Evolutionary conservation across 2,113 vertebrate genomes (phyloP).

Genomic region (Rhinichthys klamathensis): DNA sequence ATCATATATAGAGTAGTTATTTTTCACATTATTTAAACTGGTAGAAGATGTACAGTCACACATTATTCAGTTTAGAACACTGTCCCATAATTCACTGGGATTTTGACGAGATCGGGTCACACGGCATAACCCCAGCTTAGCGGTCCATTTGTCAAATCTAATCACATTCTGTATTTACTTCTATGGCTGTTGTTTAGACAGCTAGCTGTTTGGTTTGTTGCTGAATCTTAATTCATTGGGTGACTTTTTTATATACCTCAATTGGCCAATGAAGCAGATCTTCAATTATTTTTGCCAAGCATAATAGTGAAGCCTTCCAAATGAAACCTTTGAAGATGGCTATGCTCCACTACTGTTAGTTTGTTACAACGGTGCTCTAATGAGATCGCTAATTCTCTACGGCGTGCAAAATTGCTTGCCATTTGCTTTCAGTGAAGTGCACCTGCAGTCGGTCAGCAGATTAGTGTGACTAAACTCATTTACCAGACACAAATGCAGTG

Average conservation of each 20-base stretch:
- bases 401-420: not conserved
- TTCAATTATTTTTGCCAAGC: constrained; percentile 36
- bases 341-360: constrained; percentile 23
- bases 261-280: constrained; percentile 1
- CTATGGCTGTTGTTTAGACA: constrained; percentile 11
- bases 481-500: not conserved
- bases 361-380: constrained; percentile 12
- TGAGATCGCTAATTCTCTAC: constrained; percentile 32
- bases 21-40: not conserved
- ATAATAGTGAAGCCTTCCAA: constrained; percentile 30
- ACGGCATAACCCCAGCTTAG: constrained; percentile 6
- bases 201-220: not conserved
- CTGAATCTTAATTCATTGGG: not conserved
- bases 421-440: not conserved
- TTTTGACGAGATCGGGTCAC: not conserved
- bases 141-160: constrained; percentile 30
- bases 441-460: constrained; percentile 17
- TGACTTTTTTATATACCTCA: not conserved
- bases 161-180: constrained; percentile 28
- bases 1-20: not conserved
- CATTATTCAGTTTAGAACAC: not conserved
- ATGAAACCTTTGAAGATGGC: constrained; percentile 27
- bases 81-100: constrained; percentile 16
- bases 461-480: constrained; percentile 21
- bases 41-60: not conserved